Evolutionary conservation across 2,113 vertebrate species (phyloP), one percentile per base, ranked within the genome.

Genomic region (Oreochromis spilurus): DNA sequence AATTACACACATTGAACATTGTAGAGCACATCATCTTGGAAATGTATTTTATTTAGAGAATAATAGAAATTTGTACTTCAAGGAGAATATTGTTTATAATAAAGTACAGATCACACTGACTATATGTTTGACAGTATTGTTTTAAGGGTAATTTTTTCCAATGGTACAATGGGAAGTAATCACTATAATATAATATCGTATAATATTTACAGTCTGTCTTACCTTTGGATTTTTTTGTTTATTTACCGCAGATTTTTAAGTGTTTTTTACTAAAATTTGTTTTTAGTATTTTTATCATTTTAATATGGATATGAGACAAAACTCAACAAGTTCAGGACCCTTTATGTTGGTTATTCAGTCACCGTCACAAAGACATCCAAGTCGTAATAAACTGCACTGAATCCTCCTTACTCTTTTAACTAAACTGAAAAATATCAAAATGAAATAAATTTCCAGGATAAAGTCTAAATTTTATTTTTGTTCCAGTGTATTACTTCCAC

Each of bases 401-500:
- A 65, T 38, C 60, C 60, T n/a, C 6, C 34, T 65, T 65, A n/a
- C 31, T 38, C 60, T 65, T 65, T 65, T 38, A 38, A 67, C 34
- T 38, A 67, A 3, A 65, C 10, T n/a, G 34, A 6, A 38, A 65
- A 65, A 65, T 36, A 65, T 65, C 6, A 19, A 65, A n/a, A 65
- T 36, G 17, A 36, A 12, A 65, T n/a, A 65, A 21, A 65, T 38
- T 13, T 65, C 34, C 19, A 38, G 60, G 38, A 38, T 38, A 38
- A 65, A 21, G 60, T 65, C 31, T 5, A 38, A n/a, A 65, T 38
- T n/a, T 65, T n/a, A 38, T 65, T 65, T 65, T 65, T 38, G 60
- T 65, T 65, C 38, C 60, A 65, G 60, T 36, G 38, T 38, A 65
- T 65, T 65, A 65, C 60, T 65, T 65, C 60, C 60, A 65, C 60